A percentile compares a stretch with the other conserved stretches of the same genome.
phyloP scores from a whole-genome alignment of 64 coral and sea anemone species.

The Montipora foliosa region DNA sequence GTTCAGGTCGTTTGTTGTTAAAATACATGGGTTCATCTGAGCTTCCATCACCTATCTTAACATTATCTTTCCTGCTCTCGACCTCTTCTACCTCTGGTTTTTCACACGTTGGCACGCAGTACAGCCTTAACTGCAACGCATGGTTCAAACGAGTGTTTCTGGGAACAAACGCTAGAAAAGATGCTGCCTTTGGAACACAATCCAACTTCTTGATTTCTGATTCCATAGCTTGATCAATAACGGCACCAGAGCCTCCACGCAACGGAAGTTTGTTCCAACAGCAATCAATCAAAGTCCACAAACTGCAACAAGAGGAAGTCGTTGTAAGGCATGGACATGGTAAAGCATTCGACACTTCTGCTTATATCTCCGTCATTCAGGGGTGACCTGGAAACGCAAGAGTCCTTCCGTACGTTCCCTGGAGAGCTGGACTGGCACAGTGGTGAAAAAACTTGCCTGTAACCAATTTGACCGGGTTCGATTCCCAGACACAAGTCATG shows the following conservation, averaged over 20 bases:
- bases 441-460: no score
- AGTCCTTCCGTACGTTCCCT: no score
- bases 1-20: background rate
- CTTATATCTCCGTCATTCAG: no score
- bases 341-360: no score
- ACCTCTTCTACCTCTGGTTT: background rate
- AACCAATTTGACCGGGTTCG: no score
- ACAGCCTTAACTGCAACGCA: background rate
- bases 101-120: background rate
- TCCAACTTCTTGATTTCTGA: no score
- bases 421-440: no score
- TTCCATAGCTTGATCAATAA: no score
- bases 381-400: no score
- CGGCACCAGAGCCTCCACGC: background rate
- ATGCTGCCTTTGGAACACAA: background rate
- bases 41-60: background rate
- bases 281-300: background rate
- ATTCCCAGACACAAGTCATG: no score
- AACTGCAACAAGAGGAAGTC: background rate
- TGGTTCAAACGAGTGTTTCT: background rate
- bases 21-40: background rate
- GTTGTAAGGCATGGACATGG: no score
- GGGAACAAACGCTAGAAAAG: slow-evolving; percentile 14
- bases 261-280: background rate
- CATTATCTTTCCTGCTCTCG: background rate